Base-by-base conservation (phyloP, 2,113 vertebrate genomes). In the Rynchops niger region DNA sequence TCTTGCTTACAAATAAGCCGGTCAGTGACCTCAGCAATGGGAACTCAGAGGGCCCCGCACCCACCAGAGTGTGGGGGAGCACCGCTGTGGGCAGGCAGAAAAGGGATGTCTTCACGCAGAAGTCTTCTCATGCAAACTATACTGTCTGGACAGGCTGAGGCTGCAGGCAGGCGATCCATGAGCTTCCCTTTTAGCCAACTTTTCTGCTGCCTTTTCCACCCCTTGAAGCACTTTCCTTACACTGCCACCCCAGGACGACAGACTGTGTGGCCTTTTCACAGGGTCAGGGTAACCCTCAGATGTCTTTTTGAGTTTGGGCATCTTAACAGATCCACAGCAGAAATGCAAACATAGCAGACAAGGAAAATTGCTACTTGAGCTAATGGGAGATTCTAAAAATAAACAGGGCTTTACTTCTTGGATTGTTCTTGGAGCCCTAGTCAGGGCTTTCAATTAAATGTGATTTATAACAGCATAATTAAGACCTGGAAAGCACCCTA, bases 401-500 rank as follows among this genome's bases (percentile, higher is more conserved):
- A 92, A 86, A 43, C 26, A 86, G 55, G 45, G 26, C 40, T 74
- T 83, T 72, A 40, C 55, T 88, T 63, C 43, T 80, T 25, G 27
- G 14, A 58, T 52, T 92, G 50, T 40, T 94, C 47, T 65, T 88
- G 65, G 65, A 90, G 88, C 21, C 49, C 27, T 65, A 84, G 59
- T 43, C 73, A 92, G 36, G 40, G 62, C 61, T 84, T 92, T 81
- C 83, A 76, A 40, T 78, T 86, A 77, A 63, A 77, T 26, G 47
- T 93, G 52, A 66, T 89, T 82, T 87, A 23, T 63, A 88, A 74
- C 50, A 86, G 47, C 38, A 16, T 78, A 67, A 92, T 83, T 59
- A 92, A 70, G 80, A 90, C 29, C 59, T 86, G 82, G 63, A 93
- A 94, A 83, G 88, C 76, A 90, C 62, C 53, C 82, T 92, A 50